Evolutionary conservation across 92 coral and sea anemone species (phyloP).

Genomic region (Scolanthus callimorphus): DNA sequence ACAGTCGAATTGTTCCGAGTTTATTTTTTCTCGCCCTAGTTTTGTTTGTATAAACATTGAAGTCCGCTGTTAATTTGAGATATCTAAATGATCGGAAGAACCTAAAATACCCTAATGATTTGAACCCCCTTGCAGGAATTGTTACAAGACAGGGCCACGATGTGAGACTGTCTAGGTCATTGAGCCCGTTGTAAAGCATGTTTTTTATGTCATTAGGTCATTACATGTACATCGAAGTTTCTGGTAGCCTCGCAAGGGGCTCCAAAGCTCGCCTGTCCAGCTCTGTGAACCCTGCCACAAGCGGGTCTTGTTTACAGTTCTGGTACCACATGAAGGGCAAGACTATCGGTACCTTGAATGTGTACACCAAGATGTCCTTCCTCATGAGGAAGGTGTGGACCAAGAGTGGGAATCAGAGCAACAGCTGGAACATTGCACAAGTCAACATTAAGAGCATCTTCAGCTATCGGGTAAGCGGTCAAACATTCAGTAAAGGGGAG

Average conservation of each 20-base stretch:
- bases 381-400: constrained; percentile 69
- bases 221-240: constrained; percentile 88
- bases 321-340: constrained; percentile 92
- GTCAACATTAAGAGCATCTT: constrained; percentile 46
- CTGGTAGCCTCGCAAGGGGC: constrained; percentile 44
- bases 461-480: constrained; percentile 67
- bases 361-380: constrained; percentile 44
- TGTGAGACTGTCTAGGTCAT: no score
- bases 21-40: no score
- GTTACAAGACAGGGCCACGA: no score
- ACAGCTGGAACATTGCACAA: constrained; percentile 80
- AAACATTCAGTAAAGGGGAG: no score
- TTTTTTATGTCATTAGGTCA: no score
- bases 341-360: constrained; percentile 83
- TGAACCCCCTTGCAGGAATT: no score
- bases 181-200: no score
- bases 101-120: no score
- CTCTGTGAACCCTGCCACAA: constrained; percentile 47
- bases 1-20: no score
- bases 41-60: no score
- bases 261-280: constrained; percentile 49
- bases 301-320: constrained; percentile 77
- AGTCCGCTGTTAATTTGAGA: no score
- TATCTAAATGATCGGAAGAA: no score
- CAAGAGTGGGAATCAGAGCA: constrained; percentile 83